Percentiles rank a stretch among this genome's conserved stretches.
phyloP scores from a whole-genome alignment of 2,888 invertebrate species.

The Cyclophora punctaria region DNA sequence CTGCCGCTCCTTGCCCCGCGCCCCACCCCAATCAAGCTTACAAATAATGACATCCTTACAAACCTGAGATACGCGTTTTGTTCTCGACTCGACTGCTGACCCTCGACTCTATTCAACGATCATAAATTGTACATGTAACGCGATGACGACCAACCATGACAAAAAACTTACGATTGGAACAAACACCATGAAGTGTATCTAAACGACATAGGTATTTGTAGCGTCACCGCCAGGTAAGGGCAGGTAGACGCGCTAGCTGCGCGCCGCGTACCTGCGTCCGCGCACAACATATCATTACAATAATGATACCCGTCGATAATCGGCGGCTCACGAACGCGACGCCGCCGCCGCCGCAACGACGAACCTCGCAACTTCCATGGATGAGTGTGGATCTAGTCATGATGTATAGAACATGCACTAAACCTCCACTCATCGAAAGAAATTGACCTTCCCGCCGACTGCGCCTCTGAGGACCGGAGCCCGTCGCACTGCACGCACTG shows the following conservation, averaged over 20 bases:
- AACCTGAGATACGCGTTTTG: constrained; percentile 10
- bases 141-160: constrained; percentile 37
- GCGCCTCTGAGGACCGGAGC: constrained; percentile 37
- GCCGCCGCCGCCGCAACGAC: constrained; percentile 32
- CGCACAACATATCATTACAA: constrained; percentile 63
- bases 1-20: constrained; percentile 42
- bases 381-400: constrained; percentile 89
- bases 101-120: constrained; percentile 23
- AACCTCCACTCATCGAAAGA: constrained; percentile 84
- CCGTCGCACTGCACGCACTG: constrained; percentile 67
- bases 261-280: constrained; percentile 49
- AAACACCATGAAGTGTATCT: constrained; percentile 50
- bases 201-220: constrained; percentile 58
- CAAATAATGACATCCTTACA: constrained; percentile 23
- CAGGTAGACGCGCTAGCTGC: constrained; percentile 55
- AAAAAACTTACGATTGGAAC: constrained; percentile 59
- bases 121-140: constrained; percentile 37
- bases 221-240: constrained; percentile 27
- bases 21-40: constrained; percentile 33
- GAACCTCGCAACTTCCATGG: constrained; percentile 79
- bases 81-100: constrained; percentile 13
- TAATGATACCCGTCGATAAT: constrained; percentile 55
- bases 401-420: constrained; percentile 80
- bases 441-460: constrained; percentile 59
- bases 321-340: constrained; percentile 39